A percentile compares a stretch with the other conserved stretches of the same genome.
phyloP scores from a whole-genome alignment of 2,113 vertebrate genomes.

The Struthidea cinerea region DNA sequence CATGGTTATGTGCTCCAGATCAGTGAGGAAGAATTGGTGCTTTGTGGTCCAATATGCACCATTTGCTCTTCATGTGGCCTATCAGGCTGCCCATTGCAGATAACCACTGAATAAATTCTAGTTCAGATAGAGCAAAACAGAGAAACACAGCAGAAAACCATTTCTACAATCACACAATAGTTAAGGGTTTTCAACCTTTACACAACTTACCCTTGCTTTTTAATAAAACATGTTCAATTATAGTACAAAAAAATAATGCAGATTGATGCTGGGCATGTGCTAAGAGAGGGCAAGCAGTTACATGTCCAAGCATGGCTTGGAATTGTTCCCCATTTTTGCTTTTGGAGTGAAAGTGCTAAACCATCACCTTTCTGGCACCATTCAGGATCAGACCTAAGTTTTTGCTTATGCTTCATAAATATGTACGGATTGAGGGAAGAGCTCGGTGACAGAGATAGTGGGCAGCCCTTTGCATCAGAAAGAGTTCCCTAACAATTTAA shows the following conservation, averaged over 20 bases:
- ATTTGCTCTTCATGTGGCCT: neutral
- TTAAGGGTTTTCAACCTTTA: neutral
- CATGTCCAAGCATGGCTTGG: neutral
- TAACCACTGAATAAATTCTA: neutral
- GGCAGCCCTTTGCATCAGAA: neutral
- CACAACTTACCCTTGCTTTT: neutral
- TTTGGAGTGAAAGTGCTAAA: neutral
- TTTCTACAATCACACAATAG: neutral
- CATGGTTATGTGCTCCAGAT: neutral
- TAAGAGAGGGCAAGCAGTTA: neutral
- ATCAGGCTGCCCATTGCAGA: neutral
- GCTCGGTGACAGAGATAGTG: accelerated
- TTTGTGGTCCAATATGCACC: neutral
- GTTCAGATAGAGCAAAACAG: neutral
- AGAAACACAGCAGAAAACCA: neutral
- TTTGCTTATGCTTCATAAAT: neutral
- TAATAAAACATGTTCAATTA: neutral
- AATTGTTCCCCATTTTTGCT: neutral
- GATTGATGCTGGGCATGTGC: neutral
- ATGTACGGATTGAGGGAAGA: neutral
- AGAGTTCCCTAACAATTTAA: neutral
- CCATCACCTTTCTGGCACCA: neutral
- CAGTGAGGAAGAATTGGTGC: neutral
- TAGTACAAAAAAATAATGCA: neutral
- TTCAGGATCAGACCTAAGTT: neutral